Evolutionary conservation across 2,113 vertebrate species (phyloP).

Genomic region (Sisor rabdophorus): DNA sequence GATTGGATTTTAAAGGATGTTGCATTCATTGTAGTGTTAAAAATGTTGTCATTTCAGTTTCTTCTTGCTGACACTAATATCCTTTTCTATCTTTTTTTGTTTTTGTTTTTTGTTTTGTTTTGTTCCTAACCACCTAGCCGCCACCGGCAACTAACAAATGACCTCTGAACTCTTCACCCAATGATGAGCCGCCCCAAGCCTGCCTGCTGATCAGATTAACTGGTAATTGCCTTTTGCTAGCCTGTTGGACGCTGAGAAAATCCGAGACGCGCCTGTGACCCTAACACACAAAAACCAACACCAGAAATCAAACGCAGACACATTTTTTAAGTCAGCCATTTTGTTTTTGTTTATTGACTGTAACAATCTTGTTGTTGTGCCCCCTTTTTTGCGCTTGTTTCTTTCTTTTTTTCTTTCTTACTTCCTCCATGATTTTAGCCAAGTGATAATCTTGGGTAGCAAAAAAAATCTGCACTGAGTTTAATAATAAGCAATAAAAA

Average conservation of each 20-base stretch:
- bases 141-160: slow-evolving; percentile 86
- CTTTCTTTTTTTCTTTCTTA: neutral
- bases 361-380: slow-evolving; percentile 45
- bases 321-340: slow-evolving; percentile 46
- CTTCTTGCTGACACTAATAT: slow-evolving; percentile 82
- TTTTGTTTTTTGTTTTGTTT: slow-evolving; percentile 59
- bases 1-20: slow-evolving; percentile 55
- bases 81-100: slow-evolving; percentile 78
- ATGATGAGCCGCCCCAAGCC: slow-evolving; percentile 83
- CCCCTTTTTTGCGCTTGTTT: neutral
- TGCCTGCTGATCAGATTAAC: slow-evolving; percentile 84
- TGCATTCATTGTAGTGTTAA: slow-evolving; percentile 80
- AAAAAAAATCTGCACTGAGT: slow-evolving; percentile 64
- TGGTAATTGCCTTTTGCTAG: slow-evolving; percentile 84
- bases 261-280: slow-evolving; percentile 71
- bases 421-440: slow-evolving; percentile 9
- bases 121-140: slow-evolving; percentile 84
- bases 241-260: slow-evolving; percentile 73
- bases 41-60: slow-evolving; percentile 81
- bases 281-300: slow-evolving; percentile 71
- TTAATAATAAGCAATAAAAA: slow-evolving; percentile 11
- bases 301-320: slow-evolving; percentile 51
- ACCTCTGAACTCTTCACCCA: slow-evolving; percentile 86
- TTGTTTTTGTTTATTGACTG: slow-evolving; percentile 41
- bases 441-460: slow-evolving; percentile 65